Evolutionary conservation across 2,797 vertebrate species (phyloP).

Genomic region (Pseudocheirus occidentalis): DNA sequence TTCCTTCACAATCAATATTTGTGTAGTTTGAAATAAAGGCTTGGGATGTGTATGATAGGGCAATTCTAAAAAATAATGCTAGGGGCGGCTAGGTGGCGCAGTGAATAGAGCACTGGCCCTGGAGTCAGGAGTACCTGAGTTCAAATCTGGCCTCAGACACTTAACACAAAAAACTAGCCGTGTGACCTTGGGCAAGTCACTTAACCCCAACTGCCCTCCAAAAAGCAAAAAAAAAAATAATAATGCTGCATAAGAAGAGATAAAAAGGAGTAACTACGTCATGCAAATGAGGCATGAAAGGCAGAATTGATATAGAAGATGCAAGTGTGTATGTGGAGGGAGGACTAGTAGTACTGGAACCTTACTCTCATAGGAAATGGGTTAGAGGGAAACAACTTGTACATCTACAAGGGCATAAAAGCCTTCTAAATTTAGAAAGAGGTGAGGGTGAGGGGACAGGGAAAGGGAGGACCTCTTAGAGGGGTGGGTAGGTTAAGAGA

Average conservation of each 20-base stretch:
- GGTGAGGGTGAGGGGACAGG: not conserved
- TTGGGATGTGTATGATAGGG: not conserved
- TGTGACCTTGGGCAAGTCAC: too few species aligned
- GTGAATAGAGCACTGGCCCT: too few species aligned
- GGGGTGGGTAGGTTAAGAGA: not conserved
- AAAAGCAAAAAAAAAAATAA: too few species aligned
- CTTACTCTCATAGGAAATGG: not conserved
- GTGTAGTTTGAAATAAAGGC: not conserved
- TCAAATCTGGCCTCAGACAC: too few species aligned
- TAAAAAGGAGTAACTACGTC: not conserved
- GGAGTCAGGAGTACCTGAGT: too few species aligned
- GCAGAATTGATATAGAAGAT: not conserved
- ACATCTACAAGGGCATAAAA: not conserved
- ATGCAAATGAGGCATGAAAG: not conserved
- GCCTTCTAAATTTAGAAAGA: not conserved
- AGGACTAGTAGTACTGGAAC: not conserved
- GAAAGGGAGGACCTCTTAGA: not conserved
- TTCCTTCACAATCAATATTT: not conserved
- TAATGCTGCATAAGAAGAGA: not conserved
- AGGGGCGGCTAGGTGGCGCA: too few species aligned
- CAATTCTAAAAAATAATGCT: too few species aligned
- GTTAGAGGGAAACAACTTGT: not conserved
- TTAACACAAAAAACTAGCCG: too few species aligned
- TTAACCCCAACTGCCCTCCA: too few species aligned
- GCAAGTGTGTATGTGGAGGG: not conserved